Percentiles rank a stretch among this genome's conserved stretches.
Conservation (phyloP, 2,888 invertebrate genomes). For the Acleris cristana region DNA sequence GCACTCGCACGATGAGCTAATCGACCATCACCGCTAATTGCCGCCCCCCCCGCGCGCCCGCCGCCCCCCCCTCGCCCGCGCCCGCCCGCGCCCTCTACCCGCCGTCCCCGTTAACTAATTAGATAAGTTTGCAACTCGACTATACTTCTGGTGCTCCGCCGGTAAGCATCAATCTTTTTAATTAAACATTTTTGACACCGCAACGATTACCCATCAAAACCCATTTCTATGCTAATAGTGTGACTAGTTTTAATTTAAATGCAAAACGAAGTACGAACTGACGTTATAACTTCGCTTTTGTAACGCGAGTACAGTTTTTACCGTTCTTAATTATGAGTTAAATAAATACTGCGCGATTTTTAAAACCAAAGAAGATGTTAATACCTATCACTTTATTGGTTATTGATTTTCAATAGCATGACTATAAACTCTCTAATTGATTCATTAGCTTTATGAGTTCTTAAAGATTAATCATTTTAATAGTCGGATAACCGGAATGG, state of each 20-base stretch:
- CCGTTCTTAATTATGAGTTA: constrained; percentile 40
- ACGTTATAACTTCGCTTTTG: constrained; percentile 40
- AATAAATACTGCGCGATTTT: constrained; percentile 37
- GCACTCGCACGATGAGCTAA: constrained; percentile 82
- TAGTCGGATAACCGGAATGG: constrained; percentile 21
- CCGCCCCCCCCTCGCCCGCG: constrained; percentile 44
- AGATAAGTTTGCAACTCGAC: constrained; percentile 83
- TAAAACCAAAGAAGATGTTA: constrained; percentile 50
- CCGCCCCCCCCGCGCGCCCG: constrained; percentile 54
- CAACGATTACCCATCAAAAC: constrained; percentile 78
- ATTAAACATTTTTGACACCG: constrained; percentile 83
- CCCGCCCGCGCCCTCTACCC: constrained; percentile 47
- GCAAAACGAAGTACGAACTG: constrained; percentile 53
- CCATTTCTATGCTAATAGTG: constrained; percentile 73
- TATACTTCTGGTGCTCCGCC: constrained; percentile 80
- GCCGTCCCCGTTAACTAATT: constrained; percentile 69
- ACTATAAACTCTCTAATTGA: constrained; percentile 29
- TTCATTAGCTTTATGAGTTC: constrained; percentile 21
- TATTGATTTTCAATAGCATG: constrained; percentile 33
- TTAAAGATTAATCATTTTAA: constrained; percentile 23
- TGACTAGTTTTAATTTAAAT: constrained; percentile 66
- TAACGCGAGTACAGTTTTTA: constrained; percentile 29
- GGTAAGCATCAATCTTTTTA: constrained; percentile 84
- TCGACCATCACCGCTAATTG: constrained; percentile 84
- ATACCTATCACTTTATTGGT: constrained; percentile 52